These are phyloP conservation scores for Gallinago paraguaiae DNA, from an alignment of 2,113 vertebrate species.

Conservation along the genomic window DNA sequence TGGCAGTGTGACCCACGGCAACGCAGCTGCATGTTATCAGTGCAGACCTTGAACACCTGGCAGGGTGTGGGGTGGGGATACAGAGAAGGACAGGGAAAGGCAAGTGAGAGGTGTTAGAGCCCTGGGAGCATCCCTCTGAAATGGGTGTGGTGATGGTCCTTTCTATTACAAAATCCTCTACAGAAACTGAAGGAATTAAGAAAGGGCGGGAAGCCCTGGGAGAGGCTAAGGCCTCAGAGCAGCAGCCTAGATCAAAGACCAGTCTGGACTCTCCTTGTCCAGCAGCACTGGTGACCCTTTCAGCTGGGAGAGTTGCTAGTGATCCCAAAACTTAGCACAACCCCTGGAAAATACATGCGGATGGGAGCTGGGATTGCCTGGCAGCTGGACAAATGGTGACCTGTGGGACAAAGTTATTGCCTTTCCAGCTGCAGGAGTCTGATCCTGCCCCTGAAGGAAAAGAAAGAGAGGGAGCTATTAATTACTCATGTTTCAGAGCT, in stretches of 20 bases:
- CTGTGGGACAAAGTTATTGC: accelerated
- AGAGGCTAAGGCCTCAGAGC: not conserved
- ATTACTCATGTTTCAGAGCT: not conserved
- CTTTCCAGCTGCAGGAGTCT: accelerated
- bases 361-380: not conserved
- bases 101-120: not conserved
- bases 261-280: not conserved
- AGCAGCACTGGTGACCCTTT: not conserved
- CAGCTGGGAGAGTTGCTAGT: not conserved
- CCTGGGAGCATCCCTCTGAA: not conserved
- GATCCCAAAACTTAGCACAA: not conserved
- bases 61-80: not conserved
- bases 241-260: not conserved
- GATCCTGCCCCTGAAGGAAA: not conserved
- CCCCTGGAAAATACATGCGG: not conserved
- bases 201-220: not conserved
- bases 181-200: not conserved
- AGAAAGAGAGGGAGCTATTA: not conserved
- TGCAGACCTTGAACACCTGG: not conserved
- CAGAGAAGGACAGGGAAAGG: not conserved
- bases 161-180: not conserved
- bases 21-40: not conserved
- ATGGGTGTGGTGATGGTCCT: not conserved
- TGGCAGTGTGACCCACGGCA: not conserved
- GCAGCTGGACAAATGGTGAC: not conserved